Evolutionary conservation across 2,888 invertebrate species (phyloP), one percentile per base, ranked within the genome.

Genomic region (Keiferia lycopersicella): DNA sequence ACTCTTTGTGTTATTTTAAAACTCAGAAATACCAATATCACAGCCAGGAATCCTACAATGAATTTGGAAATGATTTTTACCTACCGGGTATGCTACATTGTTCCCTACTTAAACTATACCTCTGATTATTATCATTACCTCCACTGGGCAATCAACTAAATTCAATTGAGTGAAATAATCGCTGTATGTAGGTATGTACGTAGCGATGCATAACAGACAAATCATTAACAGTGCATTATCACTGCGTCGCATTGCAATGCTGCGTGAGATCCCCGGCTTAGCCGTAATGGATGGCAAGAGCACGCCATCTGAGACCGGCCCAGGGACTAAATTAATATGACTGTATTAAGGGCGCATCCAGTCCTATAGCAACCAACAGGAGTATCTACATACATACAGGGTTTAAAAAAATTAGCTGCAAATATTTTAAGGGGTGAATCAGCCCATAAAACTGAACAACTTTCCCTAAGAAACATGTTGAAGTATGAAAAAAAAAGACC

Each of bases 211-310:
- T n/a, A 30, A 34, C 26, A 26, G 56, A 30, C 22, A 80, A 84
- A 86, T 86, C 82, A 88, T 89, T 88, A 84, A 83, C 86, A 83
- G 83, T 84, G 82, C 81, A 88, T 89, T 87, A 86, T 77, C 77
- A 79, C 73, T 73, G 77, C 76, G 76, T 79, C n/a, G 56, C 56
- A 79, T 79, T 76, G 85, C 82, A 84, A 85, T 84, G 83, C 82
- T 83, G 80, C 77, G 20, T 82, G 82, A 84, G 87, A 89, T 86
- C 87, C 87, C 77, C 72, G 83, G 91, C 88, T 90, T 88, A 87
- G 84, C 71, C 67, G 30, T 89, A 89, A 89, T 87, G 80, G 77
- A 88, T 82, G 83, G 78, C 77, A 81, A 79, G 76, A 78, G 73
- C 72, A 71, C 75, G 77, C 84, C 90, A 91, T 87, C 88, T 91